phyloP scores from a whole-genome alignment of 2,113 vertebrate genomes.

The Apteryx mantelli region DNA sequence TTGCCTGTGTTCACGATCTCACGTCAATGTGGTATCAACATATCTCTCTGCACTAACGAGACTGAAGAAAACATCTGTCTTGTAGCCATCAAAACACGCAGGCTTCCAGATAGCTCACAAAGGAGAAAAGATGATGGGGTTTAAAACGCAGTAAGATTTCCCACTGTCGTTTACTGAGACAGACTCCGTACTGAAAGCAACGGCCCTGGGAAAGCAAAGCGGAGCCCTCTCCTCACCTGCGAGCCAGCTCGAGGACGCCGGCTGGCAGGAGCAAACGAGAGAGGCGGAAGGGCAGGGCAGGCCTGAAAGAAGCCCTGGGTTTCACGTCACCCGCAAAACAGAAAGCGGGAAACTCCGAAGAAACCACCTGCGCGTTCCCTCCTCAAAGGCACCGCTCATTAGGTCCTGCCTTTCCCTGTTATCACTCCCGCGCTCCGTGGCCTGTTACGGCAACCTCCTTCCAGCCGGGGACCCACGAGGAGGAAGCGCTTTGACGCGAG shows the following conservation, averaged over 20 bases:
- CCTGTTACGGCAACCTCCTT: neutral
- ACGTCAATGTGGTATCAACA: accelerated
- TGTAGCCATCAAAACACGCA: neutral
- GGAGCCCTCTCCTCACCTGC: neutral
- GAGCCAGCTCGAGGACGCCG: neutral
- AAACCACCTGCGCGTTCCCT: neutral
- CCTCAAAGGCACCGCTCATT: constrained; percentile 3
- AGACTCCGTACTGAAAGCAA: neutral
- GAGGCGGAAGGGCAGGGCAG: constrained; percentile 12
- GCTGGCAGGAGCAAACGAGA: neutral
- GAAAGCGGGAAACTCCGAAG: neutral
- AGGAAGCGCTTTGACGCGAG: neutral
- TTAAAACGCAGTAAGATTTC: neutral
- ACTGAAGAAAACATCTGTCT: neutral
- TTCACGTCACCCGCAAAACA: neutral
- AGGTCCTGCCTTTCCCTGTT: neutral
- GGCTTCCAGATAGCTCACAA: neutral
- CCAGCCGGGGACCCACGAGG: neutral
- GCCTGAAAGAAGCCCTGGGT: neutral
- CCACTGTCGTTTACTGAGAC: neutral
- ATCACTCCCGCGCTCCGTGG: neutral
- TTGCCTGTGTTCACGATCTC: neutral
- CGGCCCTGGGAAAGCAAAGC: neutral
- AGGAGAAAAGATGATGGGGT: no score
- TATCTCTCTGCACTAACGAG: accelerated